These are phyloP conservation scores for Machimus rusticus DNA, from an alignment of 2,888 invertebrate genomes.

Conservation along the genomic window DNA sequence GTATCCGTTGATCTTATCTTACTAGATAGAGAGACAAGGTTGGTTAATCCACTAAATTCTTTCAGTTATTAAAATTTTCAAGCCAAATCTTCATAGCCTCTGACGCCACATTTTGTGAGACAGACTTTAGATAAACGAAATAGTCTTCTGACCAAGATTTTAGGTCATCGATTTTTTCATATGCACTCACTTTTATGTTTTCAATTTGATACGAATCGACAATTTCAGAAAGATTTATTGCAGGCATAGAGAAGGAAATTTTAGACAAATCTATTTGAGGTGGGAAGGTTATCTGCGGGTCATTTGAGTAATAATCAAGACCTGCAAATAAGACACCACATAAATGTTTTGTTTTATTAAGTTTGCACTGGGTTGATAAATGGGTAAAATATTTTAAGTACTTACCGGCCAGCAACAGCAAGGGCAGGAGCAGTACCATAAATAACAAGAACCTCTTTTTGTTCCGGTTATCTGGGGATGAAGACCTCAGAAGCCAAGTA, in stretches of 20 bases:
- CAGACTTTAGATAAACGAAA: conserved; percentile 64
- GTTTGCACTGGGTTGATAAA: neutral
- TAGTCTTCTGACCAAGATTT: conserved; percentile 62
- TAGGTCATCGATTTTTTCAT: conserved; percentile 65
- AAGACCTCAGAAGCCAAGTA: conserved; percentile 57
- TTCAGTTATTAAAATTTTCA: conserved; percentile 59
- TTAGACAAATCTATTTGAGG: conserved; percentile 48
- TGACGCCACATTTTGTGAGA: conserved; percentile 66
- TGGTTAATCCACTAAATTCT: neutral
- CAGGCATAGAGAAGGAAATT: neutral
- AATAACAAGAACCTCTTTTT: conserved; percentile 58
- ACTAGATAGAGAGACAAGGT: neutral
- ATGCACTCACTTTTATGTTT: conserved; percentile 64
- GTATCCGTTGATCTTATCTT: neutral
- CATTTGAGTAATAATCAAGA: conserved; percentile 60
- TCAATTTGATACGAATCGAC: conserved; percentile 53
- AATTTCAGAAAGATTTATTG: conserved; percentile 13
- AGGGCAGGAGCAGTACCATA: conserved; percentile 65
- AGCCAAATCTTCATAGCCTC: conserved; percentile 64
- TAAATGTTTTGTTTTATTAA: neutral
- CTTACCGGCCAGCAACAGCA: conserved; percentile 69
- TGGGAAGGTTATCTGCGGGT: conserved; percentile 58
- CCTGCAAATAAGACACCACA: conserved; percentile 53
- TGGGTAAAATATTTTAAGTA: conserved; percentile 47
- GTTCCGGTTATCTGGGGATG: conserved; percentile 52